phyloP scores from a whole-genome alignment of 2,888 invertebrate species.

The Anagyrus pseudococci region DNA sequence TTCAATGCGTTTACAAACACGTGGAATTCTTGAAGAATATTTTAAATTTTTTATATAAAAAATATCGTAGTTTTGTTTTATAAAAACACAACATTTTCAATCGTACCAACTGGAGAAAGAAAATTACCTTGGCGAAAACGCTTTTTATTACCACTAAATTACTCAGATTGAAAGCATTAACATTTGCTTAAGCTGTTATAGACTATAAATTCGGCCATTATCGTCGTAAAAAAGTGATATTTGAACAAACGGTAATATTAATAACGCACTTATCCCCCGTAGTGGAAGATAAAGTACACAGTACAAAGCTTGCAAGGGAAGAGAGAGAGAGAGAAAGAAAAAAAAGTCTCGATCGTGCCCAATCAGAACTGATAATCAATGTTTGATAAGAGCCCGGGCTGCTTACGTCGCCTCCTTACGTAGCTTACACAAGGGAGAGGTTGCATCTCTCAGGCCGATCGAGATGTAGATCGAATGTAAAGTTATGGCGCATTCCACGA shows the following conservation, averaged over 20 bases:
- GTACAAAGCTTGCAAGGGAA: background rate
- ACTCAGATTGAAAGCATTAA: too few relatives aligned
- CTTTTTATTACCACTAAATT: too few relatives aligned
- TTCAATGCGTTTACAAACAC: too few relatives aligned
- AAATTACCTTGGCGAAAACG: too few relatives aligned
- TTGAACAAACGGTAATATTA: conserved; percentile 14
- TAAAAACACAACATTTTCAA: too few relatives aligned
- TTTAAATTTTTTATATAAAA: too few relatives aligned
- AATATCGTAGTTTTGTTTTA: too few relatives aligned
- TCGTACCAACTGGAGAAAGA: too few relatives aligned
- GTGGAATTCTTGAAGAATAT: too few relatives aligned
- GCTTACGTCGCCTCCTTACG: conserved; percentile 19
- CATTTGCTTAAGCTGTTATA: too few relatives aligned
- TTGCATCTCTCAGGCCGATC: conserved; percentile 26
- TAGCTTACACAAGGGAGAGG: background rate
- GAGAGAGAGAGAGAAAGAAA: background rate
- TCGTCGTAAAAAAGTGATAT: too few relatives aligned
- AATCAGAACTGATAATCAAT: conserved; percentile 28
- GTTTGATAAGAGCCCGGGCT: conserved; percentile 22
- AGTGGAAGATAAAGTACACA: conserved; percentile 1
- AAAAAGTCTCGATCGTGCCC: conserved; percentile 25
- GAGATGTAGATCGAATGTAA: conserved; percentile 32
- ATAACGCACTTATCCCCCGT: conserved; percentile 18
- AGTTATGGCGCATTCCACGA: conserved; percentile 22
- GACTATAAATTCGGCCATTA: too few relatives aligned